Evolutionary conservation across 2,113 vertebrate species (phyloP).

Genomic region (Crotalus viridis): DNA sequence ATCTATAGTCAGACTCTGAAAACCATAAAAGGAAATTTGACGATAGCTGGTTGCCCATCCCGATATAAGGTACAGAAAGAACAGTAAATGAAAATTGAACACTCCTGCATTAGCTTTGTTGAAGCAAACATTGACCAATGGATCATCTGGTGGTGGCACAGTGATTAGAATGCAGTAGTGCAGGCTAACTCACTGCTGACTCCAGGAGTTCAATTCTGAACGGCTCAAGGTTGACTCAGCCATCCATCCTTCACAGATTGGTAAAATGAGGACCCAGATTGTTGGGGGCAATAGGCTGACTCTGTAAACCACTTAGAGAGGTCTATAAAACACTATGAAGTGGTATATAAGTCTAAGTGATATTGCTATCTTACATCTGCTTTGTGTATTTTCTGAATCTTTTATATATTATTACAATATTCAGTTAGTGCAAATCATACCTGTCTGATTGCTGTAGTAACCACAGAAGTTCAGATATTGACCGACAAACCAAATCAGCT

Average conservation of each 20-base stretch:
- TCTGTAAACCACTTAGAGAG: too few relatives aligned
- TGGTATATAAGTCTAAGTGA: too few relatives aligned
- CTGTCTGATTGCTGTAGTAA: slow-evolving; percentile 82
- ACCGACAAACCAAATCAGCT: slow-evolving; percentile 79
- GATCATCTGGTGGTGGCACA: neutral
- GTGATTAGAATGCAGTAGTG: too few relatives aligned
- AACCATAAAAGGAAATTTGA: neutral
- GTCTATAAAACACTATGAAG: too few relatives aligned
- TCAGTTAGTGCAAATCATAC: slow-evolving; percentile 55
- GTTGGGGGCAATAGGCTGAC: too few relatives aligned
- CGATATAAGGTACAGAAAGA: neutral
- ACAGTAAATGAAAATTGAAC: neutral
- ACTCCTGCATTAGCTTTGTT: neutral
- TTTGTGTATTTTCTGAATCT: neutral
- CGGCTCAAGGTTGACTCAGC: too few relatives aligned
- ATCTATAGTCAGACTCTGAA: neutral
- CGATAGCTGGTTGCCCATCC: neutral
- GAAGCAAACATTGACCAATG: neutral
- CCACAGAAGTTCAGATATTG: slow-evolving; percentile 80
- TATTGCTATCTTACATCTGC: neutral
- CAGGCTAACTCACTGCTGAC: too few relatives aligned
- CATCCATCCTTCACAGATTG: too few relatives aligned
- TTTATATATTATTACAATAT: neutral
- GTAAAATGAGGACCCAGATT: too few relatives aligned
- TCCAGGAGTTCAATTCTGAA: too few relatives aligned